Conservation (phyloP, 1,140 invertebrate species). For the Orchestia grillus region DNA sequence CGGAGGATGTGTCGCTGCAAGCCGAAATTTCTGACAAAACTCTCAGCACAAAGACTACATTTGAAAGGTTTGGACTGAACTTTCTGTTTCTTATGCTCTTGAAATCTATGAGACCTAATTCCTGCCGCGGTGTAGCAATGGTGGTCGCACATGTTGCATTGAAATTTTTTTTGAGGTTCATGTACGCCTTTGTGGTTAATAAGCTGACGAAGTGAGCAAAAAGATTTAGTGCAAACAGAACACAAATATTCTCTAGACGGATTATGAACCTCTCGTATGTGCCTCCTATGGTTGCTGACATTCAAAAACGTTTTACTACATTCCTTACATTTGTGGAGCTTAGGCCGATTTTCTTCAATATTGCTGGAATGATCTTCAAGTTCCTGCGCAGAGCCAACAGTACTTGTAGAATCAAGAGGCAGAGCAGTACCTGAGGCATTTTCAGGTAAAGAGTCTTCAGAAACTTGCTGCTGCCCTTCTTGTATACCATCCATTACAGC, state of each 20-base stretch:
- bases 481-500: too few relatives aligned
- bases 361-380: too few relatives aligned
- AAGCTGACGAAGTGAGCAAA: constrained; percentile 14
- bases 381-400: too few relatives aligned
- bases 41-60: background rate
- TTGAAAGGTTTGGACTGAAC: background rate
- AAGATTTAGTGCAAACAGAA: background rate
- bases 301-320: constrained; percentile 4
- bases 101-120: constrained; percentile 10
- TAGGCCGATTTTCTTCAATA: too few relatives aligned
- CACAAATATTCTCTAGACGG: background rate
- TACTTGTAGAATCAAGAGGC: too few relatives aligned
- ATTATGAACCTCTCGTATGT: constrained; percentile 34
- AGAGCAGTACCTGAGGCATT: too few relatives aligned
- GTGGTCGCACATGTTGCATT: background rate
- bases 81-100: constrained; percentile 10
- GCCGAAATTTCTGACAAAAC: background rate
- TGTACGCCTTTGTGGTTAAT: constrained; percentile 28
- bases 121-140: constrained; percentile 24
- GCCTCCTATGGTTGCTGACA: background rate
- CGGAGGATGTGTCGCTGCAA: constrained; percentile 7
- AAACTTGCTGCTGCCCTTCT: too few relatives aligned
- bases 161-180: constrained; percentile 6
- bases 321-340: background rate
- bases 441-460: too few relatives aligned